Conservation (phyloP, 2,888 invertebrate species). For the Papilio protenor region DNA sequence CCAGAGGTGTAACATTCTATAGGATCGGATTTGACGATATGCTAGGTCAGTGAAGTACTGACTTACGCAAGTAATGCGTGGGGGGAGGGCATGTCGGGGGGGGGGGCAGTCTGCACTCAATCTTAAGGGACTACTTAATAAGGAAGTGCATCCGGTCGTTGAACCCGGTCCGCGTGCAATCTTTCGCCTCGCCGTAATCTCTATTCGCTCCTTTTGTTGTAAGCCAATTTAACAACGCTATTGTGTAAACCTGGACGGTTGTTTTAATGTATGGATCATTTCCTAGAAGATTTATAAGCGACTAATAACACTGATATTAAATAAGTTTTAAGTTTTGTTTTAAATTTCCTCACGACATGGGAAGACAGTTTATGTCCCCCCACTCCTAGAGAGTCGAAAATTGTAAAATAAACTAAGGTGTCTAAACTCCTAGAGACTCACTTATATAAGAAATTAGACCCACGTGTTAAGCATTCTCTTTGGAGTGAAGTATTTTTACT, state of each 20-base stretch:
- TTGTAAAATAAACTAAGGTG: no score
- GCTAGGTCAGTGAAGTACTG: neutral
- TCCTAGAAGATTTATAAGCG: neutral
- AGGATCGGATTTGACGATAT: neutral
- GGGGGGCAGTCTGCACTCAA: constrained; percentile 33
- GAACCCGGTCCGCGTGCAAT: constrained; percentile 66
- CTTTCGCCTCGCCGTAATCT: constrained; percentile 2
- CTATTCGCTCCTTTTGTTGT: neutral
- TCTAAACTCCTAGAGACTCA: no score
- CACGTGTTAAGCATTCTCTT: no score
- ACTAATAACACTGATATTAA: neutral
- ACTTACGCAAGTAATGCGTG: constrained; percentile 3
- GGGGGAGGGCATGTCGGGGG: neutral
- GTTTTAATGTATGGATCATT: neutral
- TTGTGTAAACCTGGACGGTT: neutral
- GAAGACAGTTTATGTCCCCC: no score
- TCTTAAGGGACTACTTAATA: constrained; percentile 59
- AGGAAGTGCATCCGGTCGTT: constrained; percentile 67
- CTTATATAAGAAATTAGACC: no score
- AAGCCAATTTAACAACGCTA: neutral
- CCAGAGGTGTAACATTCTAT: neutral
- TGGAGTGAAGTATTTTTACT: no score
- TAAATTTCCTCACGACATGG: no score
- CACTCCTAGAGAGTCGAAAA: no score
- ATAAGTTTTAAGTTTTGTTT: neutral